Conservation (phyloP, 2,888 invertebrate species). For the Embidobia sp. region DNA sequence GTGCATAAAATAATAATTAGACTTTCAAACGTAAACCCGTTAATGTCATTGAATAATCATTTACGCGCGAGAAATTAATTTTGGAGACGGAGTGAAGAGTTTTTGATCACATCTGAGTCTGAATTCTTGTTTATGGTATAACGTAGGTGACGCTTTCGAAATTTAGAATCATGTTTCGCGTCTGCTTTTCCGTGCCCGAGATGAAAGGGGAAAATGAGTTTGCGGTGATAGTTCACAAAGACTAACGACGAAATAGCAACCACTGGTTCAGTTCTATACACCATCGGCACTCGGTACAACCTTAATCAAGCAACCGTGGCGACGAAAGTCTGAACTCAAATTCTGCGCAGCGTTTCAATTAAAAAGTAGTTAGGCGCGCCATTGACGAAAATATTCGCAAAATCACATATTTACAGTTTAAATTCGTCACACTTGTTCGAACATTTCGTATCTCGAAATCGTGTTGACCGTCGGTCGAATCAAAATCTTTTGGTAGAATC, state of each 20-base stretch:
- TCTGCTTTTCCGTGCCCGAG: conserved; percentile 55
- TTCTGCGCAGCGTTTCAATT: conserved; percentile 34
- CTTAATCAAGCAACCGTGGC: conserved; percentile 74
- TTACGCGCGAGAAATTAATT: not conserved
- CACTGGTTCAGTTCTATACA: conserved; percentile 67
- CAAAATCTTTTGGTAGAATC: no score
- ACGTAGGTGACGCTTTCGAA: conserved; percentile 27
- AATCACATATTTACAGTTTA: no score
- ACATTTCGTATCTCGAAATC: no score
- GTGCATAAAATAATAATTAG: no score
- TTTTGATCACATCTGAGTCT: conserved; percentile 13
- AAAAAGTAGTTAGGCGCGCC: conserved; percentile 49
- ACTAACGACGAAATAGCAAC: conserved; percentile 68
- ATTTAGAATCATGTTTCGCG: conserved; percentile 46
- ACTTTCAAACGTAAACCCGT: no score
- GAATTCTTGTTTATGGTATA: conserved; percentile 20
- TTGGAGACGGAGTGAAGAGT: not conserved
- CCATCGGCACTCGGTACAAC: conserved; percentile 73
- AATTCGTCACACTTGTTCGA: no score
- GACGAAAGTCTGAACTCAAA: conserved; percentile 70
- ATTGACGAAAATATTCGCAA: conserved; percentile 55
- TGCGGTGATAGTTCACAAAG: conserved; percentile 57
- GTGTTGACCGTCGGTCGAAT: no score
- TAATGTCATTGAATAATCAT: no score
- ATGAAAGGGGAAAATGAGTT: conserved; percentile 70